phyloP scores from a whole-genome alignment of 2,113 vertebrate genomes.

The Poecile atricapillus region DNA sequence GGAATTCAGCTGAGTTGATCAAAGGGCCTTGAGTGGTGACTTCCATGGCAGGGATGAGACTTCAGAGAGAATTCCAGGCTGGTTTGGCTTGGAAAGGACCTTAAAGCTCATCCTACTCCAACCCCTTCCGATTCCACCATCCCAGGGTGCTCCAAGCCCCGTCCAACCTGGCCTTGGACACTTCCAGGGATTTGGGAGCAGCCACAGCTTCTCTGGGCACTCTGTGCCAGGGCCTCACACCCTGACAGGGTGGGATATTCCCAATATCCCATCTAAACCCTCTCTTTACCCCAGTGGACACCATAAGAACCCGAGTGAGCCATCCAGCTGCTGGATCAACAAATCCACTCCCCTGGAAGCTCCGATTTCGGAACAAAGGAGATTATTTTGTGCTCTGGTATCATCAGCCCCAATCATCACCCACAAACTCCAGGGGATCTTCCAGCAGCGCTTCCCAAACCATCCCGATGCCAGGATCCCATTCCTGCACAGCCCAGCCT shows the following conservation, averaged over 20 bases:
- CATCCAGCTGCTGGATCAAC: rapidly evolving
- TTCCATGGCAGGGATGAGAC: background rate
- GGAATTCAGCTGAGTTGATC: background rate
- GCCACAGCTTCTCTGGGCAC: background rate
- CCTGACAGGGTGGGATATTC: background rate
- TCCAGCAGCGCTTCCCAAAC: background rate
- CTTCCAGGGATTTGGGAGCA: background rate
- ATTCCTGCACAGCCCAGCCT: background rate
- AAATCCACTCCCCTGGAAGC: background rate
- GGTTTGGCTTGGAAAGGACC: background rate
- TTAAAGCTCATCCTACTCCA: background rate
- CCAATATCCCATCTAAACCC: background rate
- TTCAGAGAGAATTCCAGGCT: background rate
- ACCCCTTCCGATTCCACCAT: rapidly evolving
- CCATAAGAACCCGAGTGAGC: rapidly evolving
- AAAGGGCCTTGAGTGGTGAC: background rate
- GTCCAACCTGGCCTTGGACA: rapidly evolving
- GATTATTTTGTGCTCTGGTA: background rate
- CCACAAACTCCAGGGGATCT: background rate
- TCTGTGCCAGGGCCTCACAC: background rate
- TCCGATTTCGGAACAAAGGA: background rate
- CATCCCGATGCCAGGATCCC: background rate
- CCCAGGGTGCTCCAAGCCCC: background rate
- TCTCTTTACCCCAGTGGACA: background rate
- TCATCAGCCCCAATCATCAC: background rate